phyloP scores from a whole-genome alignment of 2,113 vertebrate genomes.

The Prunella fulvescens region DNA sequence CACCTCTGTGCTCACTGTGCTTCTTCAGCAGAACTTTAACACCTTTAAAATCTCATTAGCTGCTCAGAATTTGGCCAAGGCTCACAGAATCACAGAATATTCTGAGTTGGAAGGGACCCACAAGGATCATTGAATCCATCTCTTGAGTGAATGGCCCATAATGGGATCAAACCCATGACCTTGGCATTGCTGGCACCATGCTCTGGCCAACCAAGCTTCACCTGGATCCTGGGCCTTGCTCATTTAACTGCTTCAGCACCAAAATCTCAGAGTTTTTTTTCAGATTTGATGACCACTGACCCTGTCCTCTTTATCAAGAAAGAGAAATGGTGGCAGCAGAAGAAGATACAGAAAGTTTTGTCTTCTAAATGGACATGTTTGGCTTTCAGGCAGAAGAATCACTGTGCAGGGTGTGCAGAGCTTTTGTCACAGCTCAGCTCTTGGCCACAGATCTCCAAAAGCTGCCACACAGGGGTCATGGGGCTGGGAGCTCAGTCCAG shows the following conservation, averaged over 20 bases:
- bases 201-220: fast-evolving
- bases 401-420: not conserved
- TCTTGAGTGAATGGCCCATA: not conserved
- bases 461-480: not conserved
- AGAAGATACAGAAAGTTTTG: not conserved
- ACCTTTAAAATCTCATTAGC: not conserved
- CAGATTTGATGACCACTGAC: not conserved
- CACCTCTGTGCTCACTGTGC: not conserved
- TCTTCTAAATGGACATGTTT: not conserved
- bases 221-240: not conserved
- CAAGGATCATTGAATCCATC: not conserved
- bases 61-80: not conserved
- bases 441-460: not conserved
- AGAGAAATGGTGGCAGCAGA: not conserved
- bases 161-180: not conserved
- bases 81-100: not conserved
- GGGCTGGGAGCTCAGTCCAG: not conserved
- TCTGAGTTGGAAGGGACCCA: not conserved
- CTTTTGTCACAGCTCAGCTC: not conserved
- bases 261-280: not conserved
- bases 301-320: not conserved
- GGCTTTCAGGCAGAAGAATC: not conserved
- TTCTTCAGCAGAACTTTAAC: not conserved
- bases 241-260: not conserved
- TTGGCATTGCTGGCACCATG: not conserved